Percentiles rank a stretch among this genome's conserved stretches.
Evolutionary conservation across 2,113 vertebrate species (phyloP).

Genomic region (Crotalus viridis): DNA sequence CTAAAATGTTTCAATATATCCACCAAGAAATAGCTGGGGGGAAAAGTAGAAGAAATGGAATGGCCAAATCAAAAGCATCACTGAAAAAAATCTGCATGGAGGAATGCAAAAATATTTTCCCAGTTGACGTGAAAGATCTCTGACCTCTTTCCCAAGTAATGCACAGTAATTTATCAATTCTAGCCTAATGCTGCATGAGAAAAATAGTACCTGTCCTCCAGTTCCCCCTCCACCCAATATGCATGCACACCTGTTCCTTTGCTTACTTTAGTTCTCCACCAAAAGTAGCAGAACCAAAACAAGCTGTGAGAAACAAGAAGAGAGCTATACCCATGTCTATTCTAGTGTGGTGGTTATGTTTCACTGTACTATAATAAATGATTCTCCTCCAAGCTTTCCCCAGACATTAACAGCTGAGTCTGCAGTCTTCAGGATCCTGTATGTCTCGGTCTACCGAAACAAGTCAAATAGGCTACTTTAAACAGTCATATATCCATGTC

Average conservation of each 20-base stretch:
- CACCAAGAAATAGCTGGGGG: not conserved
- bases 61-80: not conserved
- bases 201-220: not conserved
- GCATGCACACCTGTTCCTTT: not conserved
- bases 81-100: not conserved
- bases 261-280: not conserved
- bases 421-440: conserved; percentile 17
- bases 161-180: not conserved
- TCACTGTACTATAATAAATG: conserved; percentile 24
- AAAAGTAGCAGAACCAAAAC: conserved; percentile 22
- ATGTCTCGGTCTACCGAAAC: conserved; percentile 13
- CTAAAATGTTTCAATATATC: not conserved
- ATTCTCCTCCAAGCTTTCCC: conserved; percentile 14
- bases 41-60: not conserved
- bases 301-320: not conserved
- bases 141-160: not conserved
- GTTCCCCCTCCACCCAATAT: not conserved
- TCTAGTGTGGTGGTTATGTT: conserved; percentile 3
- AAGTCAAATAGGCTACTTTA: not conserved
- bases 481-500: not conserved
- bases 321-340: not conserved
- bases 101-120: not conserved
- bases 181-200: not conserved
- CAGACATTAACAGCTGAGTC: conserved; percentile 29
- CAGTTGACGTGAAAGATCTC: not conserved